Conservation (phyloP, 2,113 vertebrate species). For the Eupsittula cactorum region DNA sequence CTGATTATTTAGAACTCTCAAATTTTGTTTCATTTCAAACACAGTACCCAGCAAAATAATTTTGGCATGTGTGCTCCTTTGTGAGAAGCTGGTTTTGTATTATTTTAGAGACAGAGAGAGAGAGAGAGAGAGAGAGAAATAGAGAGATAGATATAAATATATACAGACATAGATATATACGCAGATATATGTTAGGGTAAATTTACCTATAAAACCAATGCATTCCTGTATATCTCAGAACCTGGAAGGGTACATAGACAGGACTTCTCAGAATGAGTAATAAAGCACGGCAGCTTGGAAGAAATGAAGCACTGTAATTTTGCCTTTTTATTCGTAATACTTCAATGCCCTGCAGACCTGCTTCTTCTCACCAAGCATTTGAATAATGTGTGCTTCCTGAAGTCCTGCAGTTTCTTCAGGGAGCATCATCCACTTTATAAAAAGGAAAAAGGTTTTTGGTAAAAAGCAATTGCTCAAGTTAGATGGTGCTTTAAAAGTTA, state of each 20-base stretch:
- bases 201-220: background rate
- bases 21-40: background rate
- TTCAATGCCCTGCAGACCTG: background rate
- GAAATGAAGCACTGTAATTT: conserved; percentile 18
- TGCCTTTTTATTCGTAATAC: conserved; percentile 11
- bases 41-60: background rate
- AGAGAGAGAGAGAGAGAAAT: background rate
- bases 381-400: background rate
- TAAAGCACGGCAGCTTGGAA: background rate
- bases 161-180: background rate
- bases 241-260: background rate
- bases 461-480: background rate
- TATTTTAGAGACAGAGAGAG: background rate
- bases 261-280: background rate
- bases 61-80: background rate
- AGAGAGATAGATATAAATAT: background rate
- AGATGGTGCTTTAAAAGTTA: conserved; percentile 18
- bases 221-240: background rate
- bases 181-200: background rate
- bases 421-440: background rate
- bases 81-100: background rate
- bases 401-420: background rate
- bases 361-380: background rate
- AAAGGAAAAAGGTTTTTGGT: background rate
- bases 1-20: background rate